Percentiles rank a stretch among this genome's conserved stretches.
Conservation (phyloP, 2,888 invertebrate genomes). For the Venusia cambrica region DNA sequence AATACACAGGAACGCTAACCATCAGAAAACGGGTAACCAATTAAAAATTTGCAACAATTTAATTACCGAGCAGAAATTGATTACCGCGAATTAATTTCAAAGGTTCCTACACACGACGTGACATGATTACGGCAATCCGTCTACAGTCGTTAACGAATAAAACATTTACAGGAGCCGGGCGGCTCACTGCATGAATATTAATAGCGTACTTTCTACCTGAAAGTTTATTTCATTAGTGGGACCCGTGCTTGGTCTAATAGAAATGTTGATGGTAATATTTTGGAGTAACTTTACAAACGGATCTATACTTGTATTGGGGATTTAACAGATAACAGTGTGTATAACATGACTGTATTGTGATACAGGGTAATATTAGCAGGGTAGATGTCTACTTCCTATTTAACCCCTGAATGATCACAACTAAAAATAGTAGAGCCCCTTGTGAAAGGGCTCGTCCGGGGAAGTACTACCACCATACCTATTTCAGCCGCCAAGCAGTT, state of each 20-base stretch:
- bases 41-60: conserved; percentile 32
- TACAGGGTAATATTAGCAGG: no score
- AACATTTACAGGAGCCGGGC: conserved; percentile 72
- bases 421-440: neutral
- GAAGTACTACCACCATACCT: no score
- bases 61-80: conserved; percentile 56
- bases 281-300: no score
- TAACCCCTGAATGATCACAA: no score
- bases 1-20: conserved; percentile 7
- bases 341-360: no score
- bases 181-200: conserved; percentile 69
- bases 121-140: conserved; percentile 74
- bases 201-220: conserved; percentile 67
- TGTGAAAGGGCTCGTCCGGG: no score
- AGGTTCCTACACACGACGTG: conserved; percentile 69
- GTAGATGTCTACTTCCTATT: no score
- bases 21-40: conserved; percentile 20
- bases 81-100: conserved; percentile 68
- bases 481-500: no score
- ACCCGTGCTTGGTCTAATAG: conserved; percentile 24
- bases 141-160: conserved; percentile 76
- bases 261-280: conserved; percentile 9
- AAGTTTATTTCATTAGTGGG: conserved; percentile 74
- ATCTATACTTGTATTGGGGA: no score
- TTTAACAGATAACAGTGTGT: no score